Base-by-base conservation (phyloP, 2,888 invertebrate species). In the Apotomis betuletana region DNA sequence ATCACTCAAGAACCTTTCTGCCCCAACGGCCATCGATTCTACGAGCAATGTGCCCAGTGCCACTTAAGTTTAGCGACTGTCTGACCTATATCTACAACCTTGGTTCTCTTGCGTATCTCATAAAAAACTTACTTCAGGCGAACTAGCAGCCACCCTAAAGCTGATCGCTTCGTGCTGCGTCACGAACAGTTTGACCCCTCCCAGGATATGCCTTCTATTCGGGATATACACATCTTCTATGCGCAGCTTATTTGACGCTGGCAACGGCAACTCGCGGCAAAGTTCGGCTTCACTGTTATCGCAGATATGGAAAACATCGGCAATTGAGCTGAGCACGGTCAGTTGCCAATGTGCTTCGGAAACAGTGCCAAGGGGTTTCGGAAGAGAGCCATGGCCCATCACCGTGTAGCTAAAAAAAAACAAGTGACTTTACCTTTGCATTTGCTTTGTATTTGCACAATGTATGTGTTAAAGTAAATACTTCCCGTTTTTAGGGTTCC, bases 191-290 rank as follows among this genome's bases (percentile, higher is more conserved):
- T 87, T 83, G 0, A 93, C 80, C 0, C 90, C 90, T 8, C 92
- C 91, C 5, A 92, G 75, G n/a, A 92, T 90, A 55, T 91, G 87
- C 41, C 87, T 85, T 68, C 89, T 82, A 60, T 93, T 93, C 0
- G 93, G 92, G 57, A 92, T 75, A 68, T 87, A 93, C 0, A 92
- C 85, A 72, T 92, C 91, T 3, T 90, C 90, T 3, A 90, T 65
- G 57, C 87, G 90, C 38, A 90, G 52, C 74, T 92, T 93, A 1
- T 62, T 73, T 0, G 89, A 78, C 0, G 81, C 70, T 0, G 80
- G 79, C 0, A 92, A 70, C 3, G 81, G 77, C 0, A 77, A 8
- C 52, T 87, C 87, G 0, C 77, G 84, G 76, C 92, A 92, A 1
- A 51, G 15, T 0, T 79, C 80, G 5, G 83, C 81, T 0, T 73